Evolutionary conservation across 2,113 vertebrate species (phyloP).

Genomic region (Gallinago undulata): DNA sequence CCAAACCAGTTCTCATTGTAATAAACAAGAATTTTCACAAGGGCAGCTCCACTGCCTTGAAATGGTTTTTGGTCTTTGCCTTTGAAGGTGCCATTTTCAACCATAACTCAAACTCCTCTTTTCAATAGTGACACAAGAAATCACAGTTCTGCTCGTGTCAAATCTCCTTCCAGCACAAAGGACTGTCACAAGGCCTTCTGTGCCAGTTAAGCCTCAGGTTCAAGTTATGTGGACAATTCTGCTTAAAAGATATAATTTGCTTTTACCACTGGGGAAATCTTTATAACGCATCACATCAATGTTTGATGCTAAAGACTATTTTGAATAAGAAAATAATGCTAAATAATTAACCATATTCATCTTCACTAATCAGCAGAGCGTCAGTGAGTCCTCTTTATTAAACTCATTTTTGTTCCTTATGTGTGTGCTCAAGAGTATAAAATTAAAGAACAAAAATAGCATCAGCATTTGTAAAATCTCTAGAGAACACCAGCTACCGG

Average conservation of each 20-base stretch:
- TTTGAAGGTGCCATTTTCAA: neutral
- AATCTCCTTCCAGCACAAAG: neutral
- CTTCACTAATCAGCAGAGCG: neutral
- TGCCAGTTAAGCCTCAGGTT: neutral
- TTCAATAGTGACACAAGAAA: neutral
- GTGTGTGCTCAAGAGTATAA: neutral
- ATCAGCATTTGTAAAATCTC: constrained; percentile 4
- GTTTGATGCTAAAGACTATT: neutral
- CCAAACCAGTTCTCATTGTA: neutral
- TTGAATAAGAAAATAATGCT: neutral
- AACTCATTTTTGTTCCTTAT: constrained; percentile 12
- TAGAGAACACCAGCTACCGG: neutral
- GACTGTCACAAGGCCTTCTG: neutral
- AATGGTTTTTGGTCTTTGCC: neutral
- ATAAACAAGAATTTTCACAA: neutral
- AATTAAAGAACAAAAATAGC: constrained; percentile 29
- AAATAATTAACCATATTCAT: neutral
- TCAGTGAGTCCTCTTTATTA: constrained; percentile 9
- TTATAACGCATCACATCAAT: neutral
- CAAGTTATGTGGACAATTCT: neutral
- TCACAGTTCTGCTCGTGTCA: neutral
- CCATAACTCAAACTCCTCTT: neutral
- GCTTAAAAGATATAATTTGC: neutral
- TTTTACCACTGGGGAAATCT: neutral
- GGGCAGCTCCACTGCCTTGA: neutral